phyloP scores from a whole-genome alignment of 2,888 invertebrate species.

The Polymixis flavicincta region DNA sequence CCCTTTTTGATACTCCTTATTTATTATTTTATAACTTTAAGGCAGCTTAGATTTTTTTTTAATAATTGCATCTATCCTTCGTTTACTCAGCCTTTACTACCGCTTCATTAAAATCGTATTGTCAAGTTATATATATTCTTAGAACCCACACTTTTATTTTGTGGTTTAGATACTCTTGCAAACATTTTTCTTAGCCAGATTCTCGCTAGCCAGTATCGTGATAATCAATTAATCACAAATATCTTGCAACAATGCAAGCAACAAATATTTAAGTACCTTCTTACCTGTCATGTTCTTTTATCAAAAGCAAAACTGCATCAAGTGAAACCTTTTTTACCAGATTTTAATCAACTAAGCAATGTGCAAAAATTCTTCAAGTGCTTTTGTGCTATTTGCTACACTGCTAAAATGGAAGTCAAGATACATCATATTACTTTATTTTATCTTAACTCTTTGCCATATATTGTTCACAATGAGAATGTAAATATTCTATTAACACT shows the following conservation, averaged over 20 bases:
- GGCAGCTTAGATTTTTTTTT: background rate
- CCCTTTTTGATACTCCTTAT: background rate
- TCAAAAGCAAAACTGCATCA: conserved; percentile 20
- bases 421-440: background rate
- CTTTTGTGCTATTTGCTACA: conserved; percentile 17
- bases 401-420: background rate
- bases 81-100: background rate
- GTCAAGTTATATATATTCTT: too few relatives aligned
- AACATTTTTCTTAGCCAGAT: background rate
- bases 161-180: background rate
- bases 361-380: conserved; percentile 27
- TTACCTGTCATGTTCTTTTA: conserved; percentile 4
- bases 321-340: conserved; percentile 22
- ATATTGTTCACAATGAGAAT: background rate
- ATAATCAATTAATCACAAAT: conserved; percentile 26
- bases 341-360: conserved; percentile 14
- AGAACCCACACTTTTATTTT: too few relatives aligned
- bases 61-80: background rate
- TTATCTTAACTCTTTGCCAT: background rate
- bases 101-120: background rate
- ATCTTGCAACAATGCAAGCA: conserved; percentile 17
- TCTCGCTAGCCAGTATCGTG: background rate
- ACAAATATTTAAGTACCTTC: background rate
- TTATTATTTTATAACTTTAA: background rate
- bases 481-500: background rate